Evolutionary conservation across 2,888 invertebrate species (phyloP), one percentile per base, ranked within the genome.

Genomic region (Terebella lapidaria): DNA sequence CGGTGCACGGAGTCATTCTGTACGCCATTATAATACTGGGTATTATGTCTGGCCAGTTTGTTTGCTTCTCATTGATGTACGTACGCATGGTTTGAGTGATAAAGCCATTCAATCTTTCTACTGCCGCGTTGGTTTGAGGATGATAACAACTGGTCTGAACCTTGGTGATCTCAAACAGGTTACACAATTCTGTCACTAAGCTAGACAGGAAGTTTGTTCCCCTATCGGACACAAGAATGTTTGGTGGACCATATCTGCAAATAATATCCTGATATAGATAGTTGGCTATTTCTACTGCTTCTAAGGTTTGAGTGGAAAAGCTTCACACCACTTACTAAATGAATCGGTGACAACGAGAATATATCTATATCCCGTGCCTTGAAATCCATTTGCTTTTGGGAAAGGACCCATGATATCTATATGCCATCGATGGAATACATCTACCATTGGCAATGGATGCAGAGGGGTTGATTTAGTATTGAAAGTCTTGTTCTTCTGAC

Each of bases 271-370:
- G 4, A 22, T 55, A 55, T 24, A 55, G n/a, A 24, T 20, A 10
- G 20, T 35, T 4, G 4, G 30, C 55, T 35, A 55, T 35, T 15
- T n/a, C 55, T 15, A 24, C n/a, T 5, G 55, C 55, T 22, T 55
- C 35, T 5, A 35, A 20, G 5, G 55, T 35, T 55, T 35, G 20
- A 55, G 35, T 2, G 67, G 65, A 53, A 69, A 61, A 1, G 63
- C 64, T 53, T 69, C 69, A 45, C 61, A 42, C 63, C 65, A 69
- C n/a, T 35, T 35, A 18, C 35, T 35, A 18, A 35, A 35, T 18
- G 35, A 35, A 35, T 35, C 35, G 10, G 18, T 18, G 35, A 35
- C 35, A 15, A 35, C 10, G 10, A 35, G 35, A 35, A 35, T 35
- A 35, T 35, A 35, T 18, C 18, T 35, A 18, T 35, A 35, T 18